These are phyloP conservation scores for Neodiprion fabricii DNA, from an alignment of 1,140 invertebrate species.

Conservation along the genomic window DNA sequence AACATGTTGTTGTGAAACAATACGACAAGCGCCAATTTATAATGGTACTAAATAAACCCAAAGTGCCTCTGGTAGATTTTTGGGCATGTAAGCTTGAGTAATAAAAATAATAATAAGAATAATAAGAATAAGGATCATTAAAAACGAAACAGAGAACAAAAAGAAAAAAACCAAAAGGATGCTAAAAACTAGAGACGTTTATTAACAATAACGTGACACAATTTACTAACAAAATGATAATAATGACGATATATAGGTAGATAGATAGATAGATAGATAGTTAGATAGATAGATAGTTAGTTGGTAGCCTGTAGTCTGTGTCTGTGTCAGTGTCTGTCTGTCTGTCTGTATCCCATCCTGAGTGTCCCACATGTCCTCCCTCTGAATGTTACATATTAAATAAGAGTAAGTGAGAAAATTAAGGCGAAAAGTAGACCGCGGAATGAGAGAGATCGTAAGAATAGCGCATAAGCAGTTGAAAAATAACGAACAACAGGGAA, in stretches of 20 bases:
- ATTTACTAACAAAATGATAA: slow-evolving; percentile 17
- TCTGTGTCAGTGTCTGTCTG: slow-evolving; percentile 57
- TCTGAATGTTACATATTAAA: background rate
- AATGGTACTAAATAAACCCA: slow-evolving; percentile 63
- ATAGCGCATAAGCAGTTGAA: too few species aligned
- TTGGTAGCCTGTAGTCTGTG: slow-evolving; percentile 57
- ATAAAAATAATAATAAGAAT: slow-evolving; percentile 50
- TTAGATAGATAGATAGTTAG: slow-evolving; percentile 52
- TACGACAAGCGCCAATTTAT: slow-evolving; percentile 50
- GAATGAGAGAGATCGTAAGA: too few species aligned
- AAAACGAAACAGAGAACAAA: slow-evolving; percentile 33
- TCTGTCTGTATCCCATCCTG: slow-evolving; percentile 49
- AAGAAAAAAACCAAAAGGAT: slow-evolving; percentile 18
- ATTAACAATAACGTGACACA: slow-evolving; percentile 34
- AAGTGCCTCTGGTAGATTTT: slow-evolving; percentile 64
- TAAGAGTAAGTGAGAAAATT: too few species aligned
- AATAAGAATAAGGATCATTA: slow-evolving; percentile 36
- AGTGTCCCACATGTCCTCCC: slow-evolving; percentile 49
- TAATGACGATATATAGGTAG: slow-evolving; percentile 11
- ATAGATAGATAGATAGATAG: slow-evolving; percentile 29
- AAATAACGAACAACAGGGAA: too few species aligned
- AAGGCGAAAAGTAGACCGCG: too few species aligned
- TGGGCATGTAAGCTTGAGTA: slow-evolving; percentile 61
- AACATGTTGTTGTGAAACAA: slow-evolving; percentile 17
- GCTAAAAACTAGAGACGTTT: slow-evolving; percentile 32